Base-by-base conservation (phyloP, 2,888 invertebrate species). In the Chrysina gloriosa region DNA sequence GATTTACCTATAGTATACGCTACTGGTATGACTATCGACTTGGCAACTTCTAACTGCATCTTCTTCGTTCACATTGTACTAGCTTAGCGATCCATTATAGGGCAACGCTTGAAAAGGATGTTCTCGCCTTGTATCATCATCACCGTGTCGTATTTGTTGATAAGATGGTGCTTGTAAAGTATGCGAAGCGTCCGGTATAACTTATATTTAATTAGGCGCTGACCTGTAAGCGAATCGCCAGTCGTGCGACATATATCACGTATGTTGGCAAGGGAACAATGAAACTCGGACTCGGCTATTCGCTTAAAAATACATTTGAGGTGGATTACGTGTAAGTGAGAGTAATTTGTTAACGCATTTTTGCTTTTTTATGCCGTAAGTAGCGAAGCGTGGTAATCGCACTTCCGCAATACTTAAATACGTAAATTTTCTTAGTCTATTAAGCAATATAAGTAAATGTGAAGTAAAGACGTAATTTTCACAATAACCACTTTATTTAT, bases 191-290 rank as follows among this genome's bases (percentile, higher is more conserved):
- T 74, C 76, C 76, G 73, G 76, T 75, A 78, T 79, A 80, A 78
- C 78, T 81, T 80, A 79, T 79, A 80, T 77, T 80, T 81, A 81
- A 81, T 80, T 80, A 80, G 77, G 76, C 75, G 76, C 76, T 79
- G 79, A 79, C 79, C 79, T 77, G 78, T 77, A 78, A 79, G 75
- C 74, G 75, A 74, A 76, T 75, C 73, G 73, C 71, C 72, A 74
- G 73, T 78, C 78, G 77, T 78, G 77, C 74, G 71, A 71, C 74
- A 76, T 78, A 76, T 74, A 78, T 79, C 76, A 78, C 76, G 70
- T 71, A 56, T 70, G 70, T 75, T 74, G 73, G 73, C 72, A 71
- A 64, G 36, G 61, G 67, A 73, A 76, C 74, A 76, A 75, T 74
- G 74, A 69, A 63, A 72, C 65, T 56, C 45, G 42, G 25, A 25